phyloP scores from a whole-genome alignment of 1,140 invertebrate species.

The Ridgeia piscesae region DNA sequence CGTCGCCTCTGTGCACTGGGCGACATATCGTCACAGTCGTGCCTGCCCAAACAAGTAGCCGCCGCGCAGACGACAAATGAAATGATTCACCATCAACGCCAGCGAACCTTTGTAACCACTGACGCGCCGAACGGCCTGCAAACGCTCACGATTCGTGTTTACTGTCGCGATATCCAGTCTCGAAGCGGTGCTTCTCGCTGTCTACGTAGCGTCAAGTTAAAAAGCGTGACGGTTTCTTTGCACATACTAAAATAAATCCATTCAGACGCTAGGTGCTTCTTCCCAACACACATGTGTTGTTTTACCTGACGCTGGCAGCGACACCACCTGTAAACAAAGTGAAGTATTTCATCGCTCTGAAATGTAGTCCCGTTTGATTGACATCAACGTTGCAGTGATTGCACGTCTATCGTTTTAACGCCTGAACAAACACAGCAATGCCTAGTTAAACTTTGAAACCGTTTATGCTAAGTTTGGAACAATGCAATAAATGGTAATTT shows the following conservation, averaged over 20 bases:
- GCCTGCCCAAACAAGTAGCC: background rate
- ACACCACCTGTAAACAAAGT: constrained; percentile 5
- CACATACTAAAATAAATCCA: background rate
- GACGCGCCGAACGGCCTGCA: background rate
- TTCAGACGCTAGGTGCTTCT: background rate
- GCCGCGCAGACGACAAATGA: background rate
- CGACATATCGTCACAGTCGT: background rate
- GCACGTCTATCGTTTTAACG: background rate
- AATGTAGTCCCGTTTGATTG: background rate
- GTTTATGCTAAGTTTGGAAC: background rate
- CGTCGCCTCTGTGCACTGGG: background rate
- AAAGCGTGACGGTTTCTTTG: background rate
- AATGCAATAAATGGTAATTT: background rate
- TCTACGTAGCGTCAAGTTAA: background rate
- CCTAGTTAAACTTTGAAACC: background rate
- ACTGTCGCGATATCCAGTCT: background rate
- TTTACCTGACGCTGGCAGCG: background rate
- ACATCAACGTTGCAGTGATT: background rate
- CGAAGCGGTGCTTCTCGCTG: background rate
- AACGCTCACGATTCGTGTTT: background rate
- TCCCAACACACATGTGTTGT: background rate
- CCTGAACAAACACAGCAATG: background rate
- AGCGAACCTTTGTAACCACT: background rate
- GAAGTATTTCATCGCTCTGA: background rate
- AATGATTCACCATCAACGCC: background rate